A percentile compares a stretch with the other conserved stretches of the same genome.
phyloP scores from a whole-genome alignment of 1,140 invertebrate genomes.

The Nautilus pompilius region DNA sequence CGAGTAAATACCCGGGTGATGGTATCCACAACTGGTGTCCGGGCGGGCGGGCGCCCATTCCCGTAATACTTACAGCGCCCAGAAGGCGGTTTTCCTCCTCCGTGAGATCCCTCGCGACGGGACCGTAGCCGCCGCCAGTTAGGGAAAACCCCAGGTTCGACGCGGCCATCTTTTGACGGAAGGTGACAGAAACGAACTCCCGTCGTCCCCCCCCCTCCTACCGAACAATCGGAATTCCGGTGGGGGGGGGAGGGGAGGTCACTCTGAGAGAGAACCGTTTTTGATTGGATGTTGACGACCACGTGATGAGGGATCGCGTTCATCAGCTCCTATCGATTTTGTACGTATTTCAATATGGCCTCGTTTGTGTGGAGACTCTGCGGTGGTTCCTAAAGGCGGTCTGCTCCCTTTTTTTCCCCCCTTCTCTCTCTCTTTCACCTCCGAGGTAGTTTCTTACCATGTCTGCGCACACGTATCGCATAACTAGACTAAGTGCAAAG shows the following conservation, averaged over 20 bases:
- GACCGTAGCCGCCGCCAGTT: constrained; percentile 15
- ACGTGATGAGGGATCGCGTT: constrained; percentile 36
- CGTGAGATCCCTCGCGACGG: constrained; percentile 9
- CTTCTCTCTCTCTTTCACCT: constrained; percentile 9
- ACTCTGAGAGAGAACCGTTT: constrained; percentile 9
- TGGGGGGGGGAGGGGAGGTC: background rate
- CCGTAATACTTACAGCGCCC: constrained; percentile 3
- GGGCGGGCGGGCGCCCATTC: background rate
- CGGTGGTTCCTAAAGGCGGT: too few relatives aligned
- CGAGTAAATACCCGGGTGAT: too few relatives aligned
- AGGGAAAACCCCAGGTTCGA: constrained; percentile 24
- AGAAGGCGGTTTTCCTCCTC: constrained; percentile 21
- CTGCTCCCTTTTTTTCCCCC: constrained; percentile 14
- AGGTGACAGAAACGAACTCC: background rate
- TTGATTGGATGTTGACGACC: constrained; percentile 30
- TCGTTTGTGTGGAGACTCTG: too few relatives aligned
- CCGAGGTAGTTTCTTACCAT: constrained; percentile 28
- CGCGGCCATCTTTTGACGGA: constrained; percentile 11
- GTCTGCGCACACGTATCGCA: constrained; percentile 37
- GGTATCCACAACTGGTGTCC: too few relatives aligned
- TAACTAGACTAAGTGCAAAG: constrained; percentile 43
- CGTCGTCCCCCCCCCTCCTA: background rate
- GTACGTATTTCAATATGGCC: constrained; percentile 45
- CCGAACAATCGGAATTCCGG: constrained; percentile 6
- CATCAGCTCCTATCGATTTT: constrained; percentile 31